phyloP scores from a whole-genome alignment of 2,797 vertebrate species.

The Columba guinea region DNA sequence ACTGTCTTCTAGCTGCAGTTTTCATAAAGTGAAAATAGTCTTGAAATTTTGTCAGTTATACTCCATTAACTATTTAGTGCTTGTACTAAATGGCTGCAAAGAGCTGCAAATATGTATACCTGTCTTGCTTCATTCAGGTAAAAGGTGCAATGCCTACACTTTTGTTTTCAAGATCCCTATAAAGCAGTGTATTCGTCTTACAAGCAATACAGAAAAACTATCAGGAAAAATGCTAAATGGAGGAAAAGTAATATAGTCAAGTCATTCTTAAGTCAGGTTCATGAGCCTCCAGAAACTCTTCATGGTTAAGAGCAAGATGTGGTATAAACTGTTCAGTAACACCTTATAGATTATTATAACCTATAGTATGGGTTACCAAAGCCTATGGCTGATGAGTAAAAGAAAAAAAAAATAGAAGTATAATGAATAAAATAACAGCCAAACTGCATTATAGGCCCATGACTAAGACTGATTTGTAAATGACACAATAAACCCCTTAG shows the following conservation, averaged over 20 bases:
- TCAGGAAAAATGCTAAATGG: not conserved
- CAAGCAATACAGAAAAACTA: not conserved
- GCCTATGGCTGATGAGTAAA: not conserved
- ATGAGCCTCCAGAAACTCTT: not conserved
- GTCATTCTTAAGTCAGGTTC: not conserved
- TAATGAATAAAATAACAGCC: not conserved
- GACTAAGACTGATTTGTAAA: not conserved
- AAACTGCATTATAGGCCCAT: not conserved
- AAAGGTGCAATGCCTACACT: rapidly evolving
- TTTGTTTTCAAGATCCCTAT: not conserved
- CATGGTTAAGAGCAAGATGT: not conserved
- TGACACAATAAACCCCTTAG: not conserved
- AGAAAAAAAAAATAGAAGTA: not conserved
- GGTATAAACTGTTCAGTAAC: not conserved
- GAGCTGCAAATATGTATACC: not conserved
- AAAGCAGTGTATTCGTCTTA: not conserved
- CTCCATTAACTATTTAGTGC: not conserved
- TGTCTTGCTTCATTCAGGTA: not conserved
- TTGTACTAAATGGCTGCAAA: not conserved
- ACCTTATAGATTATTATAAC: not conserved
- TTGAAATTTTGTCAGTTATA: not conserved
- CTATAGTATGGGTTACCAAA: not conserved
- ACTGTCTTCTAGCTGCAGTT: not conserved
- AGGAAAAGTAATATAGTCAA: not conserved
- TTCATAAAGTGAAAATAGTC: not conserved